Percentiles rank a stretch among this genome's conserved stretches.
These are phyloP conservation scores for Merops nubicus DNA, from an alignment of 2,113 vertebrate species.

Conservation along the genomic window DNA sequence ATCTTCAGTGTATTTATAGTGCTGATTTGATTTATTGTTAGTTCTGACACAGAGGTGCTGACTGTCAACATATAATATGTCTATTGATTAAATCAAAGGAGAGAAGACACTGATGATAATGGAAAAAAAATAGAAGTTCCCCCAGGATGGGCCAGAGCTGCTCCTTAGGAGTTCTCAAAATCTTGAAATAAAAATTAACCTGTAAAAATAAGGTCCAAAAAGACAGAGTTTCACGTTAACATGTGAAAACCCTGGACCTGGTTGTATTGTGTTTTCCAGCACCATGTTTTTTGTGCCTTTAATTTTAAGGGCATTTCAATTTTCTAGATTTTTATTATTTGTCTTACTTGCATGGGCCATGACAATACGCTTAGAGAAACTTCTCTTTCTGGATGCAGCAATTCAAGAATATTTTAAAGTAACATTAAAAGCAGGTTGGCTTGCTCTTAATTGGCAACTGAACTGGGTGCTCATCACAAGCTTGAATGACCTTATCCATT, in stretches of 20 bases:
- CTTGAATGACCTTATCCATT: neutral
- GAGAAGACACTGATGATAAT: neutral
- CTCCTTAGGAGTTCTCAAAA: neutral
- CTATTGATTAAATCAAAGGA: neutral
- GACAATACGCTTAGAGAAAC: neutral
- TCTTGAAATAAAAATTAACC: neutral
- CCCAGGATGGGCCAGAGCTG: neutral
- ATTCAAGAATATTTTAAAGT: neutral
- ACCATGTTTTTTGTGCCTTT: fast-evolving
- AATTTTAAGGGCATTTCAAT: neutral
- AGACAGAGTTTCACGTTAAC: neutral
- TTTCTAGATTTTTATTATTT: neutral
- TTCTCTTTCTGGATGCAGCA: neutral
- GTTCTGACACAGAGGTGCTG: neutral
- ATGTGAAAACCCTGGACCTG: fast-evolving
- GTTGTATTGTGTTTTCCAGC: fast-evolving
- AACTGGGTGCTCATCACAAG: neutral
- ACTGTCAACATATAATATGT: neutral
- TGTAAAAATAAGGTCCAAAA: neutral
- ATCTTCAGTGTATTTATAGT: neutral
- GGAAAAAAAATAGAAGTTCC: neutral
- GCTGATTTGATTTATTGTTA: neutral
- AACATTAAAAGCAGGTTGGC: neutral
- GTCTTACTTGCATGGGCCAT: neutral
- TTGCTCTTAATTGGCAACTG: neutral